These are phyloP conservation scores for Mellivora capensis DNA, from an alignment of 2,113 vertebrate genomes.

Conservation along the genomic window DNA sequence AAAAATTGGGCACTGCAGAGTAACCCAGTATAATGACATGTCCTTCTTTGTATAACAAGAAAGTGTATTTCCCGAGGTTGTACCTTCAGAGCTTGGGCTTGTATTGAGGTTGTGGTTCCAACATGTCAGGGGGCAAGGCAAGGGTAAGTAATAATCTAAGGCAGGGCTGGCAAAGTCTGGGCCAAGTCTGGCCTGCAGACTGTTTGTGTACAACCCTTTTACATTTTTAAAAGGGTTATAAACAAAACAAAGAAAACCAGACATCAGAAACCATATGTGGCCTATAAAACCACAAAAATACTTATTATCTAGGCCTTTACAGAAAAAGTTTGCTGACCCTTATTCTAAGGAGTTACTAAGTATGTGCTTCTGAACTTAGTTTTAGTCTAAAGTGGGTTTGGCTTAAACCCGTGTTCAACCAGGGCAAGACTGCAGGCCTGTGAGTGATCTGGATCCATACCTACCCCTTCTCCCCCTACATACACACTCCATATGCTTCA, in stretches of 20 bases:
- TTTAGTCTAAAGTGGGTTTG: constrained; percentile 68
- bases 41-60: background rate
- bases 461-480: background rate
- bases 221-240: background rate
- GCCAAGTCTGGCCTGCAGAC: background rate
- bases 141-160: constrained; percentile 68
- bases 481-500: background rate
- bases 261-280: background rate
- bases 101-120: constrained; percentile 73
- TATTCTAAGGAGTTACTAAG: constrained; percentile 74
- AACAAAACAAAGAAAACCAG: background rate
- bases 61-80: background rate
- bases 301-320: background rate
- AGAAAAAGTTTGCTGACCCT: background rate
- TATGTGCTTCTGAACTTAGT: constrained; percentile 78
- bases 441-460: constrained; percentile 8
- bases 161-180: background rate
- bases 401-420: constrained; percentile 71
- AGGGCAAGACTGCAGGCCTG: constrained; percentile 42
- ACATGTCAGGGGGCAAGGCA: constrained; percentile 75
- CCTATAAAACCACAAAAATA: background rate
- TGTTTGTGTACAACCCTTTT: background rate
- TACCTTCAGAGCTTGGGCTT: constrained; percentile 69
- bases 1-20: background rate
- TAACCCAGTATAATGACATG: background rate